These are phyloP conservation scores for Leptinotarsa haldemani DNA, from an alignment of 2,888 invertebrate genomes.

Conservation along the genomic window DNA sequence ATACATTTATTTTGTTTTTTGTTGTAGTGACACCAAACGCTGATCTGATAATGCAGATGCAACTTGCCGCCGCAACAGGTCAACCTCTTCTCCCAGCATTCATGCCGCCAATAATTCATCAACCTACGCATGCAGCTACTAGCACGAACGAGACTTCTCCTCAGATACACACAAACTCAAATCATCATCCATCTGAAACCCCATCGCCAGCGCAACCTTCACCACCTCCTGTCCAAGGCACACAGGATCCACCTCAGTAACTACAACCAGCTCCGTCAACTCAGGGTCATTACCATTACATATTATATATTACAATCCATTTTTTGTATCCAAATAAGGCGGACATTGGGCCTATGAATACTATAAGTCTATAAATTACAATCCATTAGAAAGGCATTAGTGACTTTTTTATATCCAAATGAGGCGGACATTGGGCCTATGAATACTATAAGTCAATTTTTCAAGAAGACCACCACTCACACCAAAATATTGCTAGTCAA, in stretches of 20 bases:
- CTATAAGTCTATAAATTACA: constrained; percentile 56
- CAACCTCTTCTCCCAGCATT: constrained; percentile 70
- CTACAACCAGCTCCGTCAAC: constrained; percentile 70
- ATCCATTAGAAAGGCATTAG: constrained; percentile 67
- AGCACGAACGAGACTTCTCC: constrained; percentile 75
- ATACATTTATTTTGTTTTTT: background rate
- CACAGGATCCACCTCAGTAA: constrained; percentile 65
- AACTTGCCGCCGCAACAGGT: constrained; percentile 84
- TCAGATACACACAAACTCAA: constrained; percentile 59
- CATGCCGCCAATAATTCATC: constrained; percentile 60
- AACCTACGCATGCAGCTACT: constrained; percentile 57
- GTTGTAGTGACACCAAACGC: constrained; percentile 59
- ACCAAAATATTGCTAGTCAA: too few species aligned
- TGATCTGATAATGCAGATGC: constrained; percentile 80
- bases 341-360: too few species aligned
- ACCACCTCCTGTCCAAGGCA: constrained; percentile 57
- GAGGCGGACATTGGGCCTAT: too few species aligned
- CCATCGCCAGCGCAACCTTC: constrained; percentile 64
- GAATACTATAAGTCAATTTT: too few species aligned
- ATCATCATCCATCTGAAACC: constrained; percentile 69
- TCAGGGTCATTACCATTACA: constrained; percentile 56
- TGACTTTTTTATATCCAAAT: constrained; percentile 63
- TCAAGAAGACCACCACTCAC: constrained; percentile 41
- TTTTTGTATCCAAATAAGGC: constrained; percentile 63
- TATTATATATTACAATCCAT: constrained; percentile 71